Percentiles rank a stretch among this genome's conserved stretches.
Evolutionary conservation across 1,140 invertebrate species (phyloP).

Genomic region (Thrips palmi): DNA sequence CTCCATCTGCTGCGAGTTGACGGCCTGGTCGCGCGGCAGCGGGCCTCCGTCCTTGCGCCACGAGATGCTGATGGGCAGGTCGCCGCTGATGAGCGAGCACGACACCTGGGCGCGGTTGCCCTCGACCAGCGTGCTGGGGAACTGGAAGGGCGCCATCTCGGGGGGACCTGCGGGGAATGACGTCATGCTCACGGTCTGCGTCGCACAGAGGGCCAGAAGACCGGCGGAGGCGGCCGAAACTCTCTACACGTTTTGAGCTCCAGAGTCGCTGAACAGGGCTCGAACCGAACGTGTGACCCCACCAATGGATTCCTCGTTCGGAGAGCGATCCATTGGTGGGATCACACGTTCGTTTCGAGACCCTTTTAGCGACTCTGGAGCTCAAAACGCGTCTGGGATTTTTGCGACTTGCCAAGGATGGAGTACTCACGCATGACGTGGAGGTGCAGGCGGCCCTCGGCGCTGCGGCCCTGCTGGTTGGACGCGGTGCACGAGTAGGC

Average conservation of each 20-base stretch:
- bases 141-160: conserved; percentile 61
- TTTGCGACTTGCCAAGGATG: no score
- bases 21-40: conserved; percentile 47
- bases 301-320: no score
- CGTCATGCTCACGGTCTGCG: no score
- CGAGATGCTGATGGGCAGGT: conserved; percentile 70
- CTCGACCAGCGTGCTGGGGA: conserved; percentile 68
- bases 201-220: conserved; percentile 3
- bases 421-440: conserved; percentile 57
- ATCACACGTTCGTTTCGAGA: no score
- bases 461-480: conserved; percentile 55
- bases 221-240: no score
- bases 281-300: no score
- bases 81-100: conserved; percentile 76
- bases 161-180: conserved; percentile 71
- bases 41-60: conserved; percentile 71
- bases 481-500: conserved; percentile 68
- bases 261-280: no score
- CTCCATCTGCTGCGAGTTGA: conserved; percentile 39
- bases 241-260: no score
- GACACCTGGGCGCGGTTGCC: conserved; percentile 73
- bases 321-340: no score
- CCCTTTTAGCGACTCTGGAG: no score
- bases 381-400: no score
- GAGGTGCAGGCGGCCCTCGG: conserved; percentile 45